Evolutionary conservation across 1,140 invertebrate species (phyloP).

Genomic region (Linepithema humile): DNA sequence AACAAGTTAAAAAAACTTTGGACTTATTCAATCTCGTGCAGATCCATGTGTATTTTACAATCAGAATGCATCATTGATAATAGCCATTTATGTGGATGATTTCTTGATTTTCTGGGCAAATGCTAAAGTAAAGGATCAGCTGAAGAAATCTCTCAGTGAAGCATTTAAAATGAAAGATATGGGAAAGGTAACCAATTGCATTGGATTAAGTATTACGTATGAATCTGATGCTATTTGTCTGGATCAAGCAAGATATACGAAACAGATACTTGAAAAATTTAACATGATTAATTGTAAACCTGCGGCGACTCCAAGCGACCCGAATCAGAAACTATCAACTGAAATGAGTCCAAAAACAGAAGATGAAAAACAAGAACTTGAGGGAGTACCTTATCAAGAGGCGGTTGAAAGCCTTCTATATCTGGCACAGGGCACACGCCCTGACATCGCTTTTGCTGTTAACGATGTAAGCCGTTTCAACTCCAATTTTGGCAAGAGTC

Average conservation of each 20-base stretch:
- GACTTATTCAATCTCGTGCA: neutral
- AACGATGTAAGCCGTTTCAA: too few relatives aligned
- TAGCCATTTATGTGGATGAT: neutral
- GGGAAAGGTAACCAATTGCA: neutral
- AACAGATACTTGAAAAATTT: neutral
- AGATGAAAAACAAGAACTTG: too few relatives aligned
- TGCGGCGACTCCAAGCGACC: neutral
- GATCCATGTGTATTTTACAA: neutral
- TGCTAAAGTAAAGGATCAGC: neutral
- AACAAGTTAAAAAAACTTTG: neutral
- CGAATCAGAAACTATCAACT: too few relatives aligned
- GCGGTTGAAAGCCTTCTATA: too few relatives aligned
- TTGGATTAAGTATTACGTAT: neutral
- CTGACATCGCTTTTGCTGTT: too few relatives aligned
- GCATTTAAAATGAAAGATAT: neutral
- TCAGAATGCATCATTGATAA: neutral
- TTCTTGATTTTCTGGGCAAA: neutral
- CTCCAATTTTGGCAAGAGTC: too few relatives aligned
- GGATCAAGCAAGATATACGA: neutral
- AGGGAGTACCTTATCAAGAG: neutral
- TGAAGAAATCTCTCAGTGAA: neutral
- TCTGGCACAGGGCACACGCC: too few relatives aligned
- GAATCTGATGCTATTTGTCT: neutral
- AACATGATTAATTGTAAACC: neutral
- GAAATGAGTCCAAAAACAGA: too few relatives aligned